Evolutionary conservation across 2,113 vertebrate genomes (phyloP).

Genomic region (Odocoileus hemionus): DNA sequence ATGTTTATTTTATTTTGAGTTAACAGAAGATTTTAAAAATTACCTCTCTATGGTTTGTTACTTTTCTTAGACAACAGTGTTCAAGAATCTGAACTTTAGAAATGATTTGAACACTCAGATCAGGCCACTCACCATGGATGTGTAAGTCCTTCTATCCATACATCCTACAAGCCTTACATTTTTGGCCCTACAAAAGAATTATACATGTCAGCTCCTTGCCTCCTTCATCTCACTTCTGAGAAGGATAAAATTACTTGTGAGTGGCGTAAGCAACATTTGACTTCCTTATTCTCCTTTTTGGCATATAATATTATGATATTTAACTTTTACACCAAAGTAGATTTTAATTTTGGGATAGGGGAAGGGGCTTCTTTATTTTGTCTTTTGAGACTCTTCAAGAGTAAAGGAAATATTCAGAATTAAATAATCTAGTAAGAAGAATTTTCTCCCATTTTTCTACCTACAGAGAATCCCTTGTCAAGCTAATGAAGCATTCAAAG

Average conservation of each 20-base stretch:
- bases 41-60: neutral
- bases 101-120: neutral
- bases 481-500: conserved; percentile 80
- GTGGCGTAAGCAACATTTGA: neutral
- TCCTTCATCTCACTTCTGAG: neutral
- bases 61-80: conserved; percentile 18
- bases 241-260: neutral
- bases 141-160: neutral
- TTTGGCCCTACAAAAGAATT: neutral
- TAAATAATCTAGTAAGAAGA: conserved; percentile 50
- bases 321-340: neutral
- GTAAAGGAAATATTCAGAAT: conserved; percentile 30
- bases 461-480: conserved; percentile 81
- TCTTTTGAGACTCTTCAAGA: conserved; percentile 27
- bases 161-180: neutral
- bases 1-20: conserved; percentile 35
- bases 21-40: conserved; percentile 40
- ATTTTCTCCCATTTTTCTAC: conserved; percentile 57
- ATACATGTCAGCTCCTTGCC: neutral
- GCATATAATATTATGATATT: neutral
- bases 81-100: neutral
- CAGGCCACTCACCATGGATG: neutral
- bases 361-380: neutral
- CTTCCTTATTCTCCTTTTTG: neutral
- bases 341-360: conserved; percentile 26